phyloP scores from a whole-genome alignment of 2,797 vertebrate genomes.

The Gadopsis bispinosus region DNA sequence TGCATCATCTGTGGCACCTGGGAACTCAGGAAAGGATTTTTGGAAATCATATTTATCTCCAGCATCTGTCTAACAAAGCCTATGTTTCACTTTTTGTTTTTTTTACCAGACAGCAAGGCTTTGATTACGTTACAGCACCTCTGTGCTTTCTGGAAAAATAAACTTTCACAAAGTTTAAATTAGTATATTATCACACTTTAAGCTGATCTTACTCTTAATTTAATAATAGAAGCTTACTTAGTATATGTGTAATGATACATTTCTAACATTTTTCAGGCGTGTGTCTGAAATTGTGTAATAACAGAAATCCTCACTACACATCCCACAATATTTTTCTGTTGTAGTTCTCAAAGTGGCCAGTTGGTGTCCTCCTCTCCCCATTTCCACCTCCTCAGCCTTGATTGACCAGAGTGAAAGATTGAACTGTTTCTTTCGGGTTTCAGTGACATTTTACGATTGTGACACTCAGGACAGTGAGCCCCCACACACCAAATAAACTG shows the following conservation, averaged over 20 bases:
- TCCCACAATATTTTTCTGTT: slow-evolving; percentile 63
- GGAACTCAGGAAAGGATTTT: background rate
- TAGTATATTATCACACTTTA: background rate
- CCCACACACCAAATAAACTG: background rate
- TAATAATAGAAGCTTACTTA: background rate
- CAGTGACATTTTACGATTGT: slow-evolving; percentile 21
- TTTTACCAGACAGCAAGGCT: background rate
- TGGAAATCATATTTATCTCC: slow-evolving; percentile 9
- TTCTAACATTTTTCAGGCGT: background rate
- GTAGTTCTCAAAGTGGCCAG: slow-evolving; percentile 85
- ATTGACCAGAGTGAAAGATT: slow-evolving; percentile 25
- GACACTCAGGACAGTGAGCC: slow-evolving; percentile 8
- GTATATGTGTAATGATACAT: background rate
- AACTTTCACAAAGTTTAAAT: slow-evolving; percentile 24
- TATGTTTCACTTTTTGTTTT: background rate
- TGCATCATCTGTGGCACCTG: background rate
- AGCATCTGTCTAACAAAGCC: background rate
- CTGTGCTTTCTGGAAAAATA: background rate
- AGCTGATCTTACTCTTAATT: background rate
- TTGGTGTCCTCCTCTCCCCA: slow-evolving; percentile 83
- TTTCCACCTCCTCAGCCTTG: slow-evolving; percentile 16
- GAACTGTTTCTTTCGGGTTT: slow-evolving; percentile 27
- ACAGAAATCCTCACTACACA: slow-evolving; percentile 16
- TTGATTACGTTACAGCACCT: background rate
- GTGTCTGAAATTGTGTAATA: slow-evolving; percentile 8